A percentile compares a stretch with the other conserved stretches of the same genome.
phyloP scores from a whole-genome alignment of 2,888 invertebrate genomes.

The Drosophila kanekoi region DNA sequence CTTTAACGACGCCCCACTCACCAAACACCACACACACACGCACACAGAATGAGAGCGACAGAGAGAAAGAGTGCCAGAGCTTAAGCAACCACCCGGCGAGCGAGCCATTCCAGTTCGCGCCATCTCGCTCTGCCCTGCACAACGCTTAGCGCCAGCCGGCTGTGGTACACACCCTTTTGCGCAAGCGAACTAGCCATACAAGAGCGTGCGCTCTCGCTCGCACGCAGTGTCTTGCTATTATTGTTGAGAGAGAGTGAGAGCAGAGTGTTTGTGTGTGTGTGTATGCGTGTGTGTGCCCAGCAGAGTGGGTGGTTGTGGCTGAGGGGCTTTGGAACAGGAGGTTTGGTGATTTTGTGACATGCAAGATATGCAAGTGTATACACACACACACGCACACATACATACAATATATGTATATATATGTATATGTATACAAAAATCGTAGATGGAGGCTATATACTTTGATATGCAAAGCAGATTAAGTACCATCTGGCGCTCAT shows the following conservation, averaged over 20 bases:
- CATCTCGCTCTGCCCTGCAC: conserved; percentile 34
- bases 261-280: background rate
- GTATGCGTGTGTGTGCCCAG: background rate
- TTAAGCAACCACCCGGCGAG: conserved; percentile 48
- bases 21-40: background rate
- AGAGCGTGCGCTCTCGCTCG: conserved; percentile 11
- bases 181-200: conserved; percentile 38
- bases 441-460: conserved; percentile 22
- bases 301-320: conserved; percentile 21
- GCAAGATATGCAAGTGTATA: conserved; percentile 44
- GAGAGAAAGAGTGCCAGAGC: conserved; percentile 16
- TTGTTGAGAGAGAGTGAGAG: conserved; percentile 10
- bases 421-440: background rate
- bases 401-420: conserved; percentile 9
- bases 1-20: conserved; percentile 35
- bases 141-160: conserved; percentile 38
- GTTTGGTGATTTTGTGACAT: conserved; percentile 16
- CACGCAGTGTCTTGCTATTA: background rate
- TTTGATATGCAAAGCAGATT: conserved; percentile 61
- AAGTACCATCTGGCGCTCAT: conserved; percentile 41
- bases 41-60: conserved; percentile 8
- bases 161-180: conserved; percentile 68
- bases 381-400: conserved; percentile 9
- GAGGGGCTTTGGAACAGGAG: background rate
- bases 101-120: background rate